A percentile compares a stretch with the other conserved stretches of the same genome.
These are phyloP conservation scores for Penelope pileata DNA, from an alignment of 2,113 vertebrate species.

Conservation along the genomic window DNA sequence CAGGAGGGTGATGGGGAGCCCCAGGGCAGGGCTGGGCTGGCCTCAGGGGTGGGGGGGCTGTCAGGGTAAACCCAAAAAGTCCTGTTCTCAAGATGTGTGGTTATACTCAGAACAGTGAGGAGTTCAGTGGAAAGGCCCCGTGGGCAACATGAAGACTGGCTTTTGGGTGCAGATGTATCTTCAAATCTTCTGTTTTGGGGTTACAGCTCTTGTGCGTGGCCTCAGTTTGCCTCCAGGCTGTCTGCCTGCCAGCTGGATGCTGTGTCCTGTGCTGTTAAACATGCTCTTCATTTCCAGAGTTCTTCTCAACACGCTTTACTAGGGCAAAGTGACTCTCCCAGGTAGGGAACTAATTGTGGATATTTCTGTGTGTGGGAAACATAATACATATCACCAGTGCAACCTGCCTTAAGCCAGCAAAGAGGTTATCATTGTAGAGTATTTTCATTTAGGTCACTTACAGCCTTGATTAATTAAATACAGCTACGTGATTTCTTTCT, in stretches of 20 bases:
- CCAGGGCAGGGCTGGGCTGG: rapidly evolving
- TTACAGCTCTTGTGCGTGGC: background rate
- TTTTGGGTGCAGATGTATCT: background rate
- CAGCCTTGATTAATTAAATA: conserved; percentile 37
- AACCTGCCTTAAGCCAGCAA: conserved; percentile 13
- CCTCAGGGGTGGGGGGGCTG: too few relatives aligned
- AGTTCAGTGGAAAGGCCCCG: background rate
- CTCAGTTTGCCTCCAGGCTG: background rate
- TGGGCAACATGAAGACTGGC: rapidly evolving
- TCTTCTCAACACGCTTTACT: background rate
- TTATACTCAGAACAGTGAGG: background rate
- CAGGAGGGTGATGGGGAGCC: background rate
- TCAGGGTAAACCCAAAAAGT: too few relatives aligned
- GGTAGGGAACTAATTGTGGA: background rate
- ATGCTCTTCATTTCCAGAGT: background rate
- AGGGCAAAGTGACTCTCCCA: background rate
- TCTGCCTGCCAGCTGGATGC: background rate
- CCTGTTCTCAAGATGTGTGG: too few relatives aligned
- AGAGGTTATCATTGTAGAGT: background rate
- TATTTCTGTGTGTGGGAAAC: background rate
- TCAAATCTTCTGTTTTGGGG: background rate
- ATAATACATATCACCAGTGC: background rate
- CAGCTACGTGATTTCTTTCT: background rate
- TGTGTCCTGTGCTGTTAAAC: background rate
- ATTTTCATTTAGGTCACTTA: conserved; percentile 46